These are phyloP conservation scores for Mormyrops attenuatus DNA, from an alignment of 2,797 vertebrate species.

Conservation along the genomic window DNA sequence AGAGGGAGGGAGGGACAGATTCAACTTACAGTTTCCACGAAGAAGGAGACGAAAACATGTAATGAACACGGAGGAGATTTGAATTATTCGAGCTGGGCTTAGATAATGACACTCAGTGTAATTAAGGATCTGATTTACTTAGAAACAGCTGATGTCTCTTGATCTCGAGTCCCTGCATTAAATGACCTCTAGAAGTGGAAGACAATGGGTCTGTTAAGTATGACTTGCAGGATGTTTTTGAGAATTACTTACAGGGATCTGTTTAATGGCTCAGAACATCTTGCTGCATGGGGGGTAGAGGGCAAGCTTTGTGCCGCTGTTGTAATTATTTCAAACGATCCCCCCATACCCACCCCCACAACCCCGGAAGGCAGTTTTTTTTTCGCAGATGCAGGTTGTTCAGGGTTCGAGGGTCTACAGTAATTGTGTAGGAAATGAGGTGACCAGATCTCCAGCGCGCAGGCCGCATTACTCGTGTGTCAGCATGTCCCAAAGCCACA, in stretches of 20 bases:
- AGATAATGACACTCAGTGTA: slow-evolving; percentile 47
- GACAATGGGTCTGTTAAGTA: slow-evolving; percentile 58
- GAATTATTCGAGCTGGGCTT: slow-evolving; percentile 50
- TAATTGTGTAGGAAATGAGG: background rate
- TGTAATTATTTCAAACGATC: slow-evolving; percentile 34
- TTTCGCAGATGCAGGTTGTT: slow-evolving; percentile 17
- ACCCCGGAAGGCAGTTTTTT: background rate
- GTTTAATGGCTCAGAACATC: slow-evolving; percentile 48
- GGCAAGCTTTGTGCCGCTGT: slow-evolving; percentile 44
- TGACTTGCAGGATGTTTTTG: slow-evolving; percentile 49
- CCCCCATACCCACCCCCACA: background rate
- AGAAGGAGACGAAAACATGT: slow-evolving; percentile 46
- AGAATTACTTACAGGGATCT: slow-evolving; percentile 57
- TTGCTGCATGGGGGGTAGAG: slow-evolving; percentile 21
- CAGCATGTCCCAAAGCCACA: background rate
- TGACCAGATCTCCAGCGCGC: background rate
- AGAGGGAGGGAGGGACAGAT: slow-evolving; percentile 36
- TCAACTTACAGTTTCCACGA: slow-evolving; percentile 28
- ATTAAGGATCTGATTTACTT: slow-evolving; percentile 54
- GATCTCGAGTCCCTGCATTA: slow-evolving; percentile 53
- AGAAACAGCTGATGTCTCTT: slow-evolving; percentile 46
- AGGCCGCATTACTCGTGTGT: background rate
- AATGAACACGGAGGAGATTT: slow-evolving; percentile 36
- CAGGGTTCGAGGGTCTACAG: background rate
- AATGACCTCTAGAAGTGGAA: slow-evolving; percentile 51